Conservation (phyloP, 1,140 invertebrate genomes). For the Carposina sasakii region DNA sequence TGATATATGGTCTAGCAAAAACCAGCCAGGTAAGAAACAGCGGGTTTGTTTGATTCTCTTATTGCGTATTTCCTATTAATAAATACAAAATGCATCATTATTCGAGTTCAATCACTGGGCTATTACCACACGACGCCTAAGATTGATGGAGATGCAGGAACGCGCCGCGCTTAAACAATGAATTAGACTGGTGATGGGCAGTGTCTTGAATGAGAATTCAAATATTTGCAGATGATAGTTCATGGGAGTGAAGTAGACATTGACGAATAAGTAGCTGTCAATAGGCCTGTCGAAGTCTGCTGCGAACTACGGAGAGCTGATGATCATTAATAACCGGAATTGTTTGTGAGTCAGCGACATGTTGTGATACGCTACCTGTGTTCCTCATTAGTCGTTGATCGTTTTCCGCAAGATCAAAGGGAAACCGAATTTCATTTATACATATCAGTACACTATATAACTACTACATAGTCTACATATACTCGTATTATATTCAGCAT, state of each 20-base stretch:
- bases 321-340: conserved; percentile 58
- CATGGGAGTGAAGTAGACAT: conserved; percentile 36
- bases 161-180: too few species aligned
- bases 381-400: conserved; percentile 43
- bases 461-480: too few species aligned
- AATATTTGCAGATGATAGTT: conserved; percentile 36
- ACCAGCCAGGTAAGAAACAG: conserved; percentile 24
- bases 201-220: conserved; percentile 37
- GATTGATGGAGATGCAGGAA: too few species aligned
- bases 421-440: too few species aligned
- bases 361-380: conserved; percentile 55
- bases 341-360: conserved; percentile 47
- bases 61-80: conserved; percentile 26
- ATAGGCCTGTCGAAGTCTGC: conserved; percentile 35
- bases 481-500: too few species aligned
- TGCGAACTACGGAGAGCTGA: conserved; percentile 47
- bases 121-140: too few species aligned
- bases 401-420: too few species aligned
- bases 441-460: too few species aligned
- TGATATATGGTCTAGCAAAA: too few species aligned
- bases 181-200: too few species aligned
- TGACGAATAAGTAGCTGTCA: conserved; percentile 62
- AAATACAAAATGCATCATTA: too few species aligned
- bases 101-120: too few species aligned
- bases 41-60: conserved; percentile 33